Evolutionary conservation across 2,888 invertebrate species (phyloP).

Genomic region (Apamea anceps): DNA sequence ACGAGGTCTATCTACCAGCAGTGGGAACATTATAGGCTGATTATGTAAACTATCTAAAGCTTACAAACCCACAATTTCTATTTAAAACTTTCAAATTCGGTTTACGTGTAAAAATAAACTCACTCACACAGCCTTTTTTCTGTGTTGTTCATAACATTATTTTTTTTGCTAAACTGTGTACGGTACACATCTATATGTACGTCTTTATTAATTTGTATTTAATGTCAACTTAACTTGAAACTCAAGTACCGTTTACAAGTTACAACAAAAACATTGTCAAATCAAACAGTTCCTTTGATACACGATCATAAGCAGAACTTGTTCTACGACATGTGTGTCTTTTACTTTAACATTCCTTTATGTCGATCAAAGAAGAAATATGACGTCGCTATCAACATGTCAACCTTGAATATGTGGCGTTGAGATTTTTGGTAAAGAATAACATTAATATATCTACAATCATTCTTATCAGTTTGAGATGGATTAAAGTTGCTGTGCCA

Average conservation of each 20-base stretch:
- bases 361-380: slow-evolving; percentile 39
- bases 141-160: too few species aligned
- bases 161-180: too few species aligned
- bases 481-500: slow-evolving; percentile 55
- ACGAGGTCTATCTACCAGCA: too few species aligned
- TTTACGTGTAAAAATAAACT: too few species aligned
- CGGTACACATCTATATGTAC: too few species aligned
- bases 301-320: not conserved
- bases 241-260: not conserved
- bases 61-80: too few species aligned
- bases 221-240: not conserved
- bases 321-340: not conserved
- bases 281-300: slow-evolving; percentile 25
- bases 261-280: slow-evolving; percentile 26
- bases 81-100: too few species aligned
- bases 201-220: not conserved
- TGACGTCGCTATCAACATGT: slow-evolving; percentile 26
- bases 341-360: slow-evolving; percentile 20
- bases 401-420: not conserved
- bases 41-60: too few species aligned
- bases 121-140: too few species aligned
- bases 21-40: too few species aligned
- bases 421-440: not conserved
- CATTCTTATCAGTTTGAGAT: slow-evolving; percentile 75
- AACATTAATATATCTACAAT: slow-evolving; percentile 26